phyloP scores from a whole-genome alignment of 1,140 invertebrate genomes.

The Pygmarrhopalites habei region DNA sequence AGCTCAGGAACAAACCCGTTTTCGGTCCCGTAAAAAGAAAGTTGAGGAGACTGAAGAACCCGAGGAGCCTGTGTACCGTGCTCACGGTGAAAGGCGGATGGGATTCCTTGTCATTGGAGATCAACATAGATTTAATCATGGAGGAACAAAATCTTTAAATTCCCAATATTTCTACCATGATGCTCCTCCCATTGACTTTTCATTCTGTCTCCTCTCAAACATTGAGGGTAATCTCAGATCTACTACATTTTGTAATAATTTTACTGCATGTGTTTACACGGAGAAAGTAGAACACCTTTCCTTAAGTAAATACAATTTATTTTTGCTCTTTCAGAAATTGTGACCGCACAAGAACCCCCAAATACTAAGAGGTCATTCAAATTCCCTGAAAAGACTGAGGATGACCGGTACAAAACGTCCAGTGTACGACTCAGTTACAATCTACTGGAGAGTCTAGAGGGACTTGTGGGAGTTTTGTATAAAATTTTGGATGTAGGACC shows the following conservation, averaged over 20 bases:
- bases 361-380: conserved; percentile 21
- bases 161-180: conserved; percentile 15
- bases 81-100: conserved; percentile 28
- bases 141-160: not conserved
- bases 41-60: not conserved
- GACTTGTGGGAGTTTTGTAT: conserved; percentile 29
- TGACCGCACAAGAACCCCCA: conserved; percentile 15
- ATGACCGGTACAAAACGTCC: conserved; percentile 33
- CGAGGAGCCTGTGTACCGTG: conserved; percentile 3
- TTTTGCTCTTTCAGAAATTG: conserved; percentile 23
- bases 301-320: not conserved
- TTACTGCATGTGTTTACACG: too few relatives aligned
- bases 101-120: conserved; percentile 33
- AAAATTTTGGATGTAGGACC: conserved; percentile 37
- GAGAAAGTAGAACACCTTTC: too few relatives aligned
- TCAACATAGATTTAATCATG: conserved; percentile 31
- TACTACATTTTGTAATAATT: too few relatives aligned
- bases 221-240: conserved; percentile 28
- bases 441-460: conserved; percentile 26
- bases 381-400: conserved; percentile 28
- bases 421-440: conserved; percentile 35
- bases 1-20: not conserved
- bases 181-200: conserved; percentile 35
- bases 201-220: conserved; percentile 29
- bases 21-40: not conserved